Evolutionary conservation across 2,113 vertebrate species (phyloP), one percentile per base, ranked within the genome.

Genomic region (Lepus timidus): DNA sequence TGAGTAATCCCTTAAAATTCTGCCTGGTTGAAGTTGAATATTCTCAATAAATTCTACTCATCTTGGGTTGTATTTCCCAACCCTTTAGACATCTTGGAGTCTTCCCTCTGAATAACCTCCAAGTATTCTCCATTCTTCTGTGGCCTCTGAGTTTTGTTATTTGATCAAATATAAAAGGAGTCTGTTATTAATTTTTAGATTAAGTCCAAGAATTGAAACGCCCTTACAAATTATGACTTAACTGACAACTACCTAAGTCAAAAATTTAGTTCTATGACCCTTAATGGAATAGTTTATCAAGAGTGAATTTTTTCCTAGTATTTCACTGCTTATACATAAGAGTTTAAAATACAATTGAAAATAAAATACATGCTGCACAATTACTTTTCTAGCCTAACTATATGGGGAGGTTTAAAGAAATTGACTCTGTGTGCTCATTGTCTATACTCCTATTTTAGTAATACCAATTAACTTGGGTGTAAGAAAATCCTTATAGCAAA

Each of bases 121-220:
- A 88, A 93, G 39, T 65, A 4, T 80, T 86, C 67, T 80, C 49
- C 64, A 76, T 78, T 93, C 10, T 55, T 85, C 44, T 81, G 65
- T 71, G 31, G 71, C 9, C 87, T 91, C 2, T 97, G 76, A 93
- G 36, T 93, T 98, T 97, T 90, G 95, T 94, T 95, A 84, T 90
- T 97, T 90, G 85, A 84, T 4, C 84, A 81, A 94, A 95, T 96
- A 91, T 96, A 88, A 96, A 73, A 97, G 91, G 65, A 14, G 16
- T 17, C 4, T 96, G 33, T 87, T 96, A 90, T 84, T 97, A 85
- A 31, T 62, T 73, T 58, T 51, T 67, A 73, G 64, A 8, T 65
- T 51, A 64, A 80, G 61, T 91, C 85, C 27, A 93, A 62, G 19
- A 88, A 67, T 29, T 70, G 23, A 61, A 74, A n/a, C 61, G 62